phyloP scores from a whole-genome alignment of 2,888 invertebrate genomes.

The Lasioglossum lativentre region DNA sequence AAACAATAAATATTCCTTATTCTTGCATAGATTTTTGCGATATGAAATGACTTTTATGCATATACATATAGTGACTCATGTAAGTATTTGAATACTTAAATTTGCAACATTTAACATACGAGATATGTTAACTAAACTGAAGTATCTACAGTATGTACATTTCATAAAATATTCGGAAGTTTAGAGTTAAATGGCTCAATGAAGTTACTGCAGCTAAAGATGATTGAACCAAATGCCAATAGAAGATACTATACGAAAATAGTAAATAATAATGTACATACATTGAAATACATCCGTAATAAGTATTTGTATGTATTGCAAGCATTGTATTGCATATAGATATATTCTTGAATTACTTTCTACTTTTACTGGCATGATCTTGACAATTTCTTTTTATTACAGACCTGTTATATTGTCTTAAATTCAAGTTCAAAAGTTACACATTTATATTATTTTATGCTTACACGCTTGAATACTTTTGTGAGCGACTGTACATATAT shows the following conservation, averaged over 20 bases:
- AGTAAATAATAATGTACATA: not conserved
- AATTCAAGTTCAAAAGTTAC: not conserved
- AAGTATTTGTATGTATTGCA: not conserved
- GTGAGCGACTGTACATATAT: not conserved
- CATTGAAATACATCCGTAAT: not conserved
- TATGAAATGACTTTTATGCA: not conserved
- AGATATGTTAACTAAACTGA: too few species aligned
- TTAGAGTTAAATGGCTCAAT: not conserved
- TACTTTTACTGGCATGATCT: not conserved
- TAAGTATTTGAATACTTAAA: not conserved
- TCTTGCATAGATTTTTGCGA: not conserved
- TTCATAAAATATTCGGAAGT: not conserved
- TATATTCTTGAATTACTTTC: too few species aligned
- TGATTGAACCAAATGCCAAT: not conserved
- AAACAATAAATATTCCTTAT: not conserved
- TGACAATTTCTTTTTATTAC: not conserved
- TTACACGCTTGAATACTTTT: not conserved
- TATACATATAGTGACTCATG: not conserved
- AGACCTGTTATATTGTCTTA: not conserved
- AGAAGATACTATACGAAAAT: not conserved
- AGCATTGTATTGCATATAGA: too few species aligned
- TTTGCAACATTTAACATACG: not conserved
- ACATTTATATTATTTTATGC: not conserved
- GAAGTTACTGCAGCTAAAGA: not conserved
- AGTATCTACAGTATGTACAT: not conserved